A percentile compares a stretch with the other conserved stretches of the same genome.
Conservation (phyloP, 2,888 invertebrate genomes). For the Ommatoiulus sabulosus region DNA sequence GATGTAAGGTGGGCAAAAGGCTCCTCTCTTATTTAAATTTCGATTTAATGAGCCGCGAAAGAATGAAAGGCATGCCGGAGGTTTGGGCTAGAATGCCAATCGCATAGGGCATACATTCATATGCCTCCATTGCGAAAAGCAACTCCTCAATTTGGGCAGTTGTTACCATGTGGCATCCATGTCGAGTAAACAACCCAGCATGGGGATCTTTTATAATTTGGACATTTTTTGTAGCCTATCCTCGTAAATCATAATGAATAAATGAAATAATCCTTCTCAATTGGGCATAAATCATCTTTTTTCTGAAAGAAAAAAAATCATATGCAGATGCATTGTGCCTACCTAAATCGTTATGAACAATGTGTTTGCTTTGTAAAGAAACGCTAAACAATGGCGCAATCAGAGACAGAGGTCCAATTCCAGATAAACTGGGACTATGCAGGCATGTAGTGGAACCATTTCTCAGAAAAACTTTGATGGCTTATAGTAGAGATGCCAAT, state of each 20-base stretch:
- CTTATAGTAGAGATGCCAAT: too few species aligned
- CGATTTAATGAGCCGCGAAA: background rate
- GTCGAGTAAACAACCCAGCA: background rate
- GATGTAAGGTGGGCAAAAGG: background rate
- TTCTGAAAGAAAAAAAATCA: background rate
- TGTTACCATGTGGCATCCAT: too few species aligned
- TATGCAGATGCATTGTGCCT: background rate
- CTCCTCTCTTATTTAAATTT: background rate
- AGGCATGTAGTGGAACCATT: too few species aligned
- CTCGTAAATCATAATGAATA: background rate
- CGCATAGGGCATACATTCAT: background rate
- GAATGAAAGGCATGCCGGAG: background rate
- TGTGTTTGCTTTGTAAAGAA: background rate
- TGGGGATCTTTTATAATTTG: background rate
- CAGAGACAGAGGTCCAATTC: too few species aligned
- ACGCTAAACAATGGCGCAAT: background rate
- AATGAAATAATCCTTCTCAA: background rate
- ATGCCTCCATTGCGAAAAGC: too few species aligned
- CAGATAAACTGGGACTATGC: too few species aligned
- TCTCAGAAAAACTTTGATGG: too few species aligned
- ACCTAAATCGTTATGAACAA: background rate
- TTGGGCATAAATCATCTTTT: background rate
- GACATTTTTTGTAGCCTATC: background rate
- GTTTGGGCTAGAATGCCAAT: background rate
- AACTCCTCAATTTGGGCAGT: background rate